phyloP scores from a whole-genome alignment of 2,113 vertebrate species.

The Datnioides undecimradiatus region DNA sequence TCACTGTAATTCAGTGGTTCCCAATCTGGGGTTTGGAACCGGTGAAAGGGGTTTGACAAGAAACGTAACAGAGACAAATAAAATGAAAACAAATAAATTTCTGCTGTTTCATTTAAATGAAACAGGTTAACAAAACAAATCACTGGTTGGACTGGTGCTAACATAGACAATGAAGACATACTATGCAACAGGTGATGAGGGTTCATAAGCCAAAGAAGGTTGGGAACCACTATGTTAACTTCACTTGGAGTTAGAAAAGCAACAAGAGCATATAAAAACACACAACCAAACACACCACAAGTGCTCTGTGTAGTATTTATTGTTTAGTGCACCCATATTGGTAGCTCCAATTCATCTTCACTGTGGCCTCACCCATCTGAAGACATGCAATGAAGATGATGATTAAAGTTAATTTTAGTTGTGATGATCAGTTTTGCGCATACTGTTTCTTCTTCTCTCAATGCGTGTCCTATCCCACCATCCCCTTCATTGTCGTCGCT shows the following conservation, averaged over 20 bases:
- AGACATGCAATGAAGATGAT: not conserved
- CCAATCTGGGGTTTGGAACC: not conserved
- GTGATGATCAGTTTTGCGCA: not conserved
- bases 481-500: constrained; percentile 78
- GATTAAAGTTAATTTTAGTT: not conserved
- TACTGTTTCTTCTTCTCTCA: not conserved
- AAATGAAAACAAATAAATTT: too few species aligned
- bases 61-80: not conserved
- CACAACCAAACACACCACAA: not conserved
- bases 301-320: constrained; percentile 8
- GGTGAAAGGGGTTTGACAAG: not conserved
- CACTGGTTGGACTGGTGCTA: not conserved
- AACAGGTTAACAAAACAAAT: not conserved
- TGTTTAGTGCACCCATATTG: not conserved
- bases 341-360: not conserved
- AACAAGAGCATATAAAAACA: constrained; percentile 17
- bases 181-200: not conserved
- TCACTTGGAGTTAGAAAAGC: not conserved
- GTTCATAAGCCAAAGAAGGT: not conserved
- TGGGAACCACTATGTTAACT: not conserved
- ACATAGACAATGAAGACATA: too few species aligned
- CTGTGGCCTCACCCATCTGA: not conserved
- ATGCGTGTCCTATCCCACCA: constrained; percentile 31
- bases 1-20: not conserved
- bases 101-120: not conserved